Evolutionary conservation across 1,140 invertebrate genomes (phyloP).

Genomic region (Heterodera carotae): DNA sequence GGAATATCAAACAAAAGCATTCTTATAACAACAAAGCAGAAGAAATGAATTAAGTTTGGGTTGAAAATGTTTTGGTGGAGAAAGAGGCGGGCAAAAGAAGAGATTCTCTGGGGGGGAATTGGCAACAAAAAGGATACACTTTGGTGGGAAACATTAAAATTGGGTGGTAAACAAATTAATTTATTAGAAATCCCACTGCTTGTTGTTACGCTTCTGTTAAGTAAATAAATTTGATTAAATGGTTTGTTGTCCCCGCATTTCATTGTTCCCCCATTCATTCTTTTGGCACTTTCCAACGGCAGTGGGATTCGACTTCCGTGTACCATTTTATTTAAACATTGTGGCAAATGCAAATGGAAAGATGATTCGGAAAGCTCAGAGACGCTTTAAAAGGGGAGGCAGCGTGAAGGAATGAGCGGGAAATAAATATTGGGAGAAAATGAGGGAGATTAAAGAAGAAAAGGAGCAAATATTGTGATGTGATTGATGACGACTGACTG

Average conservation of each 20-base stretch:
- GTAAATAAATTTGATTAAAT: too few relatives aligned
- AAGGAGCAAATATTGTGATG: too few relatives aligned
- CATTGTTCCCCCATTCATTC: not conserved
- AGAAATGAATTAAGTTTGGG: too few relatives aligned
- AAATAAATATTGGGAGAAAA: not conserved
- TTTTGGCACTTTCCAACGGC: not conserved
- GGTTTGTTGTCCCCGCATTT: not conserved
- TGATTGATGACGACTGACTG: too few relatives aligned
- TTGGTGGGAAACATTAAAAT: not conserved
- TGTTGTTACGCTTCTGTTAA: too few relatives aligned
- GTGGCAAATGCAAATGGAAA: not conserved
- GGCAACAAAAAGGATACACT: not conserved
- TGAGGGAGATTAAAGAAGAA: not conserved
- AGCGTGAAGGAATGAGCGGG: not conserved
- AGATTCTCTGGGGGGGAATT: not conserved
- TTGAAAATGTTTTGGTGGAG: not conserved
- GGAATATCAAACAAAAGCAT: constrained; percentile 1
- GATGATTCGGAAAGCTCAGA: not conserved
- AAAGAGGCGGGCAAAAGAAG: not conserved
- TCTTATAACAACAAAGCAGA: not conserved
- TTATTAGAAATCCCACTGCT: too few relatives aligned
- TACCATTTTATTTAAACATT: not conserved
- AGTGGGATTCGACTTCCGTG: not conserved
- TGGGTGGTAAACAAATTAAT: not conserved
- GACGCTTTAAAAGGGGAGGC: not conserved